These are phyloP conservation scores for Merluccius polli DNA, from an alignment of 2,797 vertebrate species.

Conservation along the genomic window DNA sequence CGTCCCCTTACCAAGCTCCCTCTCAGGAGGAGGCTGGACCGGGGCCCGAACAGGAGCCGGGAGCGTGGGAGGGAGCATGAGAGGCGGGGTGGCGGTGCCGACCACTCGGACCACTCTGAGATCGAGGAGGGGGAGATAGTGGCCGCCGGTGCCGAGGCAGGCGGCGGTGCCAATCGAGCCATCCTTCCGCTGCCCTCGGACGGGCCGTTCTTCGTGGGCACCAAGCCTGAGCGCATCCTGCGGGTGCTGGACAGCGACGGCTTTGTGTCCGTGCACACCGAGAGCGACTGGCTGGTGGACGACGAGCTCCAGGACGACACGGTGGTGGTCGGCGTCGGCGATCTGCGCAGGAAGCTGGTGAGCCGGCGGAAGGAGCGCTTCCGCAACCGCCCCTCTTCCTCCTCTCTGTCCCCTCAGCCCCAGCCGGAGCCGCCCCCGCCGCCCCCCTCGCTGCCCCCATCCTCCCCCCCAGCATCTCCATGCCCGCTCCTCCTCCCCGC, in stretches of 20 bases:
- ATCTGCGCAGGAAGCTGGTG: constrained; percentile 85
- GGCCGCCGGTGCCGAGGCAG: constrained; percentile 69
- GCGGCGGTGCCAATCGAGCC: constrained; percentile 44
- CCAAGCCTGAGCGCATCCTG: constrained; percentile 74
- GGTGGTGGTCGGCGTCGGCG: constrained; percentile 73
- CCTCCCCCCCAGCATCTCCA: constrained; percentile 53
- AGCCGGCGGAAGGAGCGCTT: constrained; percentile 82
- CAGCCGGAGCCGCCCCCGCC: constrained; percentile 41
- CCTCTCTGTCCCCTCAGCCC: constrained; percentile 64
- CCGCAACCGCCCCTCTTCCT: constrained; percentile 69
- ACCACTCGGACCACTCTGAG: constrained; percentile 78
- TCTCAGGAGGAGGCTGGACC: constrained; percentile 54
- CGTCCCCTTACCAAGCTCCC: constrained; percentile 36
- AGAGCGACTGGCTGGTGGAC: constrained; percentile 74
- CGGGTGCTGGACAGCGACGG: constrained; percentile 83
- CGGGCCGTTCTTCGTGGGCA: constrained; percentile 61
- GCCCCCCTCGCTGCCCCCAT: constrained; percentile 49
- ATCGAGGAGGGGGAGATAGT: constrained; percentile 94
- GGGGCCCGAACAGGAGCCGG: constrained; percentile 30
- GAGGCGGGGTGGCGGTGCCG: constrained; percentile 52
- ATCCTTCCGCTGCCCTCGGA: constrained; percentile 41
- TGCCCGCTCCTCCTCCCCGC: constrained; percentile 39
- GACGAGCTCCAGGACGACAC: constrained; percentile 62
- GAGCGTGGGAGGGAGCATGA: constrained; percentile 37
- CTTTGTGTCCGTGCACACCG: constrained; percentile 83